Evolutionary conservation across 2,888 invertebrate genomes (phyloP), one percentile per base, ranked within the genome.

Genomic region (Caenorhabditis becei): DNA sequence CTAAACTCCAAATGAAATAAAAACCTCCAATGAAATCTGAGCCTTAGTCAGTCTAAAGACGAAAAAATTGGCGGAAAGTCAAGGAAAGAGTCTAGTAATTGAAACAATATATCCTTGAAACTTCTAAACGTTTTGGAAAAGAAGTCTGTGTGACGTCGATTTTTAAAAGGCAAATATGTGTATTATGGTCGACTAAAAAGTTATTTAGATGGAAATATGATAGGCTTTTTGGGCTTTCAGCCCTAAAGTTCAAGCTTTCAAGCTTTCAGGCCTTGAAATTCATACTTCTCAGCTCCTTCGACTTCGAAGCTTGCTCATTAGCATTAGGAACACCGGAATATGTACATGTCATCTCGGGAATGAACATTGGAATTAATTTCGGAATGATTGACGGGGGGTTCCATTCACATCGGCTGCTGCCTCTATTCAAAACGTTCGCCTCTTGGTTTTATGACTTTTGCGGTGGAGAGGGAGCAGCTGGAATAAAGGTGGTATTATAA

Each of bases 291-390:
- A n/a, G n/a, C n/a, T n/a, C n/a, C n/a, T n/a, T n/a, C n/a, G n/a
- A n/a, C n/a, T n/a, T n/a, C n/a, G n/a, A n/a, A n/a, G n/a, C n/a
- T n/a, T n/a, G n/a, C n/a, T n/a, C n/a, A n/a, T n/a, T n/a, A n/a
- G n/a, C n/a, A n/a, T n/a, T n/a, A 41, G 5, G 32, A 32, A 10
- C 10, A 32, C 10, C 32, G 32, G 10, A 41, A 2, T 2, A 14
- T 11, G 18, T 24, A 24, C 54, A 56, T 18, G 41, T 58, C n/a
- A n/a, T n/a, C n/a, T n/a, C n/a, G n/a, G n/a, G n/a, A n/a, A n/a
- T n/a, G n/a, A n/a, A n/a, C n/a, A n/a, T n/a, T 72, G 74, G 65
- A 74, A 66, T 75, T 75, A 75, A 75, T 75, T 75, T 75, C 53
- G 61, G 75, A 75, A 75, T 75, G 75, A 75, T 75, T 75, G 75